Evolutionary conservation across 2,113 vertebrate genomes (phyloP), one percentile per base, ranked within the genome.

Genomic region (Sebastes fasciatus): DNA sequence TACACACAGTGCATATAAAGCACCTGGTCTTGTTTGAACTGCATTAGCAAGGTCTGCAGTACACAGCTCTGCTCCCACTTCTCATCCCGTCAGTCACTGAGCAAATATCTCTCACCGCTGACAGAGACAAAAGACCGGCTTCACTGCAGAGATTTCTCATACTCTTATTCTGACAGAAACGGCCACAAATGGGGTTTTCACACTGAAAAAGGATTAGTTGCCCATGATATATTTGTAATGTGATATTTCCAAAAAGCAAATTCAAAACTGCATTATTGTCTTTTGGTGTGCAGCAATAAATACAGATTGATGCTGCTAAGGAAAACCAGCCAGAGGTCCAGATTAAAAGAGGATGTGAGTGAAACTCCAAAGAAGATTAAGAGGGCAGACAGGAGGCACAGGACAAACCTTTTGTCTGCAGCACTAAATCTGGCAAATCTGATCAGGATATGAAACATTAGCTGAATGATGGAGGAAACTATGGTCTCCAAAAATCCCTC

Each of bases 301-400:
- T 69, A 55, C 55, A 76, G 70, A 78, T 70, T 61, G 23, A 63
- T 34, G 34, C 34, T 34, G 34, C 34, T 34, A 7, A 61, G 13
- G 49, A 61, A 83, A 76, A 68, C 5, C 45, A 45, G 73, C 60
- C 72, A 68, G 34, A 26, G 70, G 21, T 57, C 12, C 43, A 43
- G 83, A 92, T 89, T 84, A 61, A 90, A 80, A 87, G 58, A 61
- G 45, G 54, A 76, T n/a, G 43, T 4, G 4, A 58, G 64, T 65
- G 69, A 90, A 80, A 86, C 54, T 66, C 80, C n/a, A 86, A 86
- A 88, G 81, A 26, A 77, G 92, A 88, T 92, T 91, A 90, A 76
- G 2, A 72, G 79, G 64, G 26, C 66, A 87, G 43, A 85, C 67
- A 66, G 82, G 68, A 72, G 74, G 65, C 77, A 34, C 34, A 42